phyloP scores from a whole-genome alignment of 2,113 vertebrate species.

The Albula goreensis region DNA sequence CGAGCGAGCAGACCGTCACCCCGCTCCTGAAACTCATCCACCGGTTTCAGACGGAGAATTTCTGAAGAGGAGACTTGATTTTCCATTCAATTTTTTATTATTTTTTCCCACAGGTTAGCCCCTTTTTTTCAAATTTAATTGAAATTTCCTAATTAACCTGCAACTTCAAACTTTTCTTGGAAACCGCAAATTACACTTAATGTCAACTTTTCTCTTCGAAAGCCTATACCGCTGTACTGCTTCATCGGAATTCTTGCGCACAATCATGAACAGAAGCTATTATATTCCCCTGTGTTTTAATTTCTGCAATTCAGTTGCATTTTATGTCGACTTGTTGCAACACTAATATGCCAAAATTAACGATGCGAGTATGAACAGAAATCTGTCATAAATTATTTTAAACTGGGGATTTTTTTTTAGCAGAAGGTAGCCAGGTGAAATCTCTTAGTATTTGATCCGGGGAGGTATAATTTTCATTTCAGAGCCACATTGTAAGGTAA shows the following conservation, averaged over 20 bases:
- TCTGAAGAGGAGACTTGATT: slow-evolving; percentile 2
- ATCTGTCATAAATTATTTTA: neutral
- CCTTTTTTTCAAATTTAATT: neutral
- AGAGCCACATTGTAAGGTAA: no score
- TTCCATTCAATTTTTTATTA: neutral
- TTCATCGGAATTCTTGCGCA: neutral
- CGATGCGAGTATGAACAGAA: neutral
- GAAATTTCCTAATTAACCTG: neutral
- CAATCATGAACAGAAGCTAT: no score
- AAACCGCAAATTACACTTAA: neutral
- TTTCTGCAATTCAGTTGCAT: neutral
- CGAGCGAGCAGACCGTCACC: neutral
- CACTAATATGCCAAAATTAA: neutral
- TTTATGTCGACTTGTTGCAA: neutral
- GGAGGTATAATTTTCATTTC: no score
- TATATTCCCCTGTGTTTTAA: neutral
- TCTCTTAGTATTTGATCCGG: neutral
- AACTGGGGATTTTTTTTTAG: neutral
- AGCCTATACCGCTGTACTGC: neutral
- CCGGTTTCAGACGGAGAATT: slow-evolving; percentile 5
- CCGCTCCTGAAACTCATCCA: neutral
- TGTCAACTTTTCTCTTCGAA: neutral
- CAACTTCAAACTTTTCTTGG: neutral
- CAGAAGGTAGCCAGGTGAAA: neutral
- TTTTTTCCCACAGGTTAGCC: slow-evolving; percentile 7